Conservation (phyloP, 37 sponge, comb jelly and placozoan genomes). For the Aphrocallistes beatrix region DNA sequence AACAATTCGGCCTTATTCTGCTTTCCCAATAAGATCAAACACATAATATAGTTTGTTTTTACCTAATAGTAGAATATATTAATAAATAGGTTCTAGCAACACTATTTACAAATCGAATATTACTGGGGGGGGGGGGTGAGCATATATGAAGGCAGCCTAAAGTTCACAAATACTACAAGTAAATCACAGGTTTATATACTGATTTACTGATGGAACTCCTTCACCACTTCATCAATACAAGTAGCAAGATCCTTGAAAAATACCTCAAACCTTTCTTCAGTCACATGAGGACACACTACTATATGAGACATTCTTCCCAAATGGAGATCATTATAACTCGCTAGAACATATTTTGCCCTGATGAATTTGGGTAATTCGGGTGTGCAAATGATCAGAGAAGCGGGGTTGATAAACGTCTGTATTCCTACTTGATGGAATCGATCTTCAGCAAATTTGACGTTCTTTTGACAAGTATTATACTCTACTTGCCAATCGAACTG, state of each 20-base stretch:
- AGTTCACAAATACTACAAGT: no score
- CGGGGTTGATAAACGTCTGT: neutral
- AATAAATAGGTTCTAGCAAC: no score
- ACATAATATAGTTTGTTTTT: no score
- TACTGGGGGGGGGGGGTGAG: no score
- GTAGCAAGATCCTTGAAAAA: neutral
- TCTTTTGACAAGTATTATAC: neutral
- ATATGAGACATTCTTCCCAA: neutral
- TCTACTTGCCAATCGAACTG: slow-evolving; percentile 14
- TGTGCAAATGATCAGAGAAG: neutral
- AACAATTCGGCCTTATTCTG: no score
- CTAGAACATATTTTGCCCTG: neutral
- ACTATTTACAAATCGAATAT: no score
- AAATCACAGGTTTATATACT: no score
- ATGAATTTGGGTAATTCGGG: neutral
- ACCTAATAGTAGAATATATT: no score
- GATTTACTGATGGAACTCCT: no score
- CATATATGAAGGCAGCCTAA: no score
- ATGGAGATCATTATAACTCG: neutral
- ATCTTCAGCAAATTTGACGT: neutral
- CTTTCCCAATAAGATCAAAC: no score
- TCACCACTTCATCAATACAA: neutral
- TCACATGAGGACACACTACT: neutral
- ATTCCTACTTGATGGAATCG: neutral
- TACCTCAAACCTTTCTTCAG: neutral